Evolutionary conservation across 92 coral and sea anemone species (phyloP), one percentile per base, ranked within the genome.

Genomic region (Bergia sp.): DNA sequence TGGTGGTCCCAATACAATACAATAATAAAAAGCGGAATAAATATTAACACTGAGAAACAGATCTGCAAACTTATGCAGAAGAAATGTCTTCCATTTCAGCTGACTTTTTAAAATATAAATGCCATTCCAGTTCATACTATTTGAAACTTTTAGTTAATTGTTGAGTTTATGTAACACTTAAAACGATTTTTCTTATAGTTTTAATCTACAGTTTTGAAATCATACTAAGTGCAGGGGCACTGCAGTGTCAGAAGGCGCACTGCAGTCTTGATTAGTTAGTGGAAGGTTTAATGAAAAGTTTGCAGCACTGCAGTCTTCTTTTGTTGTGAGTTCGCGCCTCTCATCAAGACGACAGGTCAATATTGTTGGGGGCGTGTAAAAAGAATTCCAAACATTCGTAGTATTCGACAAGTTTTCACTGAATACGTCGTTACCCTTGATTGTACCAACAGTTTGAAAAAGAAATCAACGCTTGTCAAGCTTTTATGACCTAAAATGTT

Each of bases 311-410:
- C 85, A 29, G 11, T 7, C 65, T 9, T 7, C n/a, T 41, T 15
- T 50, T 21, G 16, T 29, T 10, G 13, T 16, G 39, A 6, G 9
- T 1, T 73, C 42, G 15, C 20, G 39, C 78, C 47, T 74, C 47
- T 74, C 45, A 74, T 11, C 86, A 81, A 29, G 38, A 21, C 55
- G 40, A 72, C 43, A 2, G 76, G 76, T 18, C 37, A 23, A 71
- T 36, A 71, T 84, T 84, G 23, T 71, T 44, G 40, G 44, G 42
- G 65, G 78, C 47, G 66, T 79, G 75, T 44, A 4, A 45, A 84
- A 79, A 82, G 58, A 29, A 84, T 84, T 84, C 79, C 20, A 47
- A 72, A 13, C 64, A 84, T 84, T 67, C 42, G 0, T 71, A 71
- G 65, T 84, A 84, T 71, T 36, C 37, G 21, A 69, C 40, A 71